Conservation (phyloP, 2,113 vertebrate species). For the Dipodomys spectabilis region DNA sequence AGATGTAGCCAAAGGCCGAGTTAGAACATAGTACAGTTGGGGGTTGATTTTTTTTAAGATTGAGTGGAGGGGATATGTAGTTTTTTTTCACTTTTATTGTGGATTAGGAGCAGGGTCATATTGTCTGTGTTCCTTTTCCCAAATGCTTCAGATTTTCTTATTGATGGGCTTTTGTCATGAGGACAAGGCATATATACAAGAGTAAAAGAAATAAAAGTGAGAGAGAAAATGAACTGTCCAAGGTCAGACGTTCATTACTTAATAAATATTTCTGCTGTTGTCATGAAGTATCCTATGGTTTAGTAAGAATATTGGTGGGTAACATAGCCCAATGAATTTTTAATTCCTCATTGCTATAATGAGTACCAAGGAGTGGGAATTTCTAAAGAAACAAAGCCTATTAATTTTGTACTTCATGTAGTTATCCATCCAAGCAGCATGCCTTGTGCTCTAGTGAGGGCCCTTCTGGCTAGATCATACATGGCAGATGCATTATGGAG, state of each 20-base stretch:
- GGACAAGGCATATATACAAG: rapidly evolving
- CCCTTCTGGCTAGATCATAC: rapidly evolving
- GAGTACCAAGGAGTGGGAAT: not conserved
- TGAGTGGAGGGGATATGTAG: not conserved
- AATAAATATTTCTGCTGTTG: not conserved
- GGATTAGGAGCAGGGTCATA: not conserved
- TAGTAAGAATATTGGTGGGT: not conserved
- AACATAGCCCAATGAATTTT: not conserved
- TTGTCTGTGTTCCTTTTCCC: not conserved
- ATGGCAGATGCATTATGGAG: not conserved
- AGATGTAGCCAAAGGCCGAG: not conserved
- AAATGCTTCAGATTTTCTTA: not conserved
- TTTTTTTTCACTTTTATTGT: not conserved
- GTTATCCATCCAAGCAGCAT: not conserved
- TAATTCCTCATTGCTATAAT: not conserved
- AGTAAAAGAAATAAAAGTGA: not conserved
- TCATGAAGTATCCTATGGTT: not conserved
- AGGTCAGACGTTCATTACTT: conserved; percentile 1
- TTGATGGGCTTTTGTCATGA: not conserved
- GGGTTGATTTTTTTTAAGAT: conserved; percentile 11
- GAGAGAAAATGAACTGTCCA: not conserved
- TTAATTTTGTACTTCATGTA: not conserved
- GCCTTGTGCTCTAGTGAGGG: not conserved
- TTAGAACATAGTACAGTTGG: not conserved
- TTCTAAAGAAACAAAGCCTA: not conserved